Conservation (phyloP, 2,797 vertebrate genomes). For the Lepidocolaptes lacrymiger region DNA sequence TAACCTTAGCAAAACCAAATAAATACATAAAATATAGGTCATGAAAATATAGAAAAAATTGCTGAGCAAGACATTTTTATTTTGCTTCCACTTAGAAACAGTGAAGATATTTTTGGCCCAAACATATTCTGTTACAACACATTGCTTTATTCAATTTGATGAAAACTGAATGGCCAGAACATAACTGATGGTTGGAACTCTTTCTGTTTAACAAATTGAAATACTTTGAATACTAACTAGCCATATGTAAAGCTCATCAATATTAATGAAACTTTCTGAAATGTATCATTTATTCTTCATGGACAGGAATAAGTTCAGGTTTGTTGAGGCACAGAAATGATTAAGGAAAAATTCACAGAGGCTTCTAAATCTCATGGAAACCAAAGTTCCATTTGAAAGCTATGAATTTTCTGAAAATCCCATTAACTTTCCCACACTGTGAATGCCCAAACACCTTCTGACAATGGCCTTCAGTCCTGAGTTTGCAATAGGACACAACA, state of each 20-base stretch:
- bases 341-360: background rate
- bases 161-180: slow-evolving; percentile 69
- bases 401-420: background rate
- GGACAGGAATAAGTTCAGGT: background rate
- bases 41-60: background rate
- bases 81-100: background rate
- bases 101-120: background rate
- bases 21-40: background rate
- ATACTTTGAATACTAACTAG: slow-evolving; percentile 68
- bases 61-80: background rate
- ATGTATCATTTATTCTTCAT: slow-evolving; percentile 57
- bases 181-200: slow-evolving; percentile 69
- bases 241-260: slow-evolving; percentile 73
- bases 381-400: background rate
- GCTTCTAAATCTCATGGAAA: background rate
- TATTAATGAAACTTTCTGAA: slow-evolving; percentile 72
- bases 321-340: background rate
- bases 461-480: background rate
- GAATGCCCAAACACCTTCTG: no score
- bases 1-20: background rate
- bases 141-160: slow-evolving; percentile 59
- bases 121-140: slow-evolving; percentile 53
- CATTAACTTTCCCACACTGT: background rate
- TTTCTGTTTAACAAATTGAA: slow-evolving; percentile 73
- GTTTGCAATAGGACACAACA: background rate